Evolutionary conservation across 2,888 invertebrate species (phyloP).

Genomic region (Eumerus sabulonum): DNA sequence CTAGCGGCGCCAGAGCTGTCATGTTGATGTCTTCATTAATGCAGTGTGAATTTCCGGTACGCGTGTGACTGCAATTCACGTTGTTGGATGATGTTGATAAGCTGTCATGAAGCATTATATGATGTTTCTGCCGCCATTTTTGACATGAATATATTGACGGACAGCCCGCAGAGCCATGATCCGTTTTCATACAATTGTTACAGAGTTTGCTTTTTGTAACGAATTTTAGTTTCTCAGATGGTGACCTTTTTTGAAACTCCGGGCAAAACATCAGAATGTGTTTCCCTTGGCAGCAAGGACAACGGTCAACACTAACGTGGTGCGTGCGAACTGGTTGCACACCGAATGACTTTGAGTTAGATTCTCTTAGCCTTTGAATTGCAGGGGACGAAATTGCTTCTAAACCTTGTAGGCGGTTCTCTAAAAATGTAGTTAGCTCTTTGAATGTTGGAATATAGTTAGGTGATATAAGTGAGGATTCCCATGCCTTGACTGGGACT

Average conservation of each 20-base stretch:
- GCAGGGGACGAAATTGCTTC: slow-evolving; percentile 13
- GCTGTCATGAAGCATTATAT: too few relatives aligned
- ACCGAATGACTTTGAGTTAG: not conserved
- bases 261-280: slow-evolving; percentile 13
- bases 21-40: not conserved
- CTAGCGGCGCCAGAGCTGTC: slow-evolving; percentile 1
- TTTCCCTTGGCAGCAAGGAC: slow-evolving; percentile 1
- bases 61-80: not conserved
- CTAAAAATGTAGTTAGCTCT: too few relatives aligned
- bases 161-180: slow-evolving; percentile 25
- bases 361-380: not conserved
- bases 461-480: slow-evolving; percentile 30
- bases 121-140: slow-evolving; percentile 34
- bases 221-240: slow-evolving; percentile 16
- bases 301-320: not conserved
- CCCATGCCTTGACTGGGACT: too few relatives aligned
- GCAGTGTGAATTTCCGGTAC: not conserved
- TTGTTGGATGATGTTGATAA: not conserved
- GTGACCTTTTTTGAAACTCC: too few relatives aligned
- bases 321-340: not conserved
- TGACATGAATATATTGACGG: slow-evolving; percentile 16
- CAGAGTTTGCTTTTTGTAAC: slow-evolving; percentile 18
- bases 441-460: slow-evolving; percentile 26
- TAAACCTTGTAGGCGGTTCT: slow-evolving; percentile 31
- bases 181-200: slow-evolving; percentile 32